phyloP scores from a whole-genome alignment of 1,140 invertebrate species.

The Sycophila sp. region DNA sequence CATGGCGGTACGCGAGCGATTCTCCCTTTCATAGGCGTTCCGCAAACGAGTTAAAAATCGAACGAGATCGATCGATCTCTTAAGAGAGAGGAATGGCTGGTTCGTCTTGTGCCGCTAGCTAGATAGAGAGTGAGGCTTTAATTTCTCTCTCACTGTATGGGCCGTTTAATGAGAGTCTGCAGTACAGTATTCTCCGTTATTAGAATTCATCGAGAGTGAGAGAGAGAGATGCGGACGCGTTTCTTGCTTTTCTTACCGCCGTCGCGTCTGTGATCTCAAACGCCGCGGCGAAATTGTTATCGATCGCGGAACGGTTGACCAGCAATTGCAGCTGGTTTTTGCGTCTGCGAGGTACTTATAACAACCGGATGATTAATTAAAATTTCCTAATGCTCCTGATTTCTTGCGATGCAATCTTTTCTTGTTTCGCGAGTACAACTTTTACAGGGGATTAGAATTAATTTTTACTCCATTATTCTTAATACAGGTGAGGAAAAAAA shows the following conservation, averaged over 20 bases:
- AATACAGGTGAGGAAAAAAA: too few species aligned
- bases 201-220: neutral
- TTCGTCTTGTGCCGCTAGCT: too few species aligned
- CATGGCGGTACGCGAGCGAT: constrained; percentile 40
- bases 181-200: neutral
- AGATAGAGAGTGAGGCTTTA: constrained; percentile 1
- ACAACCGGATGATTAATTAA: neutral
- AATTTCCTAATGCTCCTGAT: neutral
- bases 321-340: neutral
- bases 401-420: too few species aligned
- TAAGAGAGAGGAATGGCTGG: neutral
- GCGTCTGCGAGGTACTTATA: neutral
- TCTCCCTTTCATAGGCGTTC: too few species aligned
- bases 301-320: neutral
- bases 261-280: neutral
- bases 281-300: neutral
- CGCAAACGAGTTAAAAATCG: too few species aligned
- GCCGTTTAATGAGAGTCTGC: neutral
- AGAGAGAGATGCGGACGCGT: neutral
- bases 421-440: too few species aligned
- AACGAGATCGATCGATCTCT: constrained; percentile 42
- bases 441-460: too few species aligned
- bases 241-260: neutral
- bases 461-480: too few species aligned
- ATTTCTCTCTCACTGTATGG: constrained; percentile 1